These are phyloP conservation scores for Homarus gammarus DNA, from an alignment of 2,888 invertebrate genomes.

Conservation along the genomic window DNA sequence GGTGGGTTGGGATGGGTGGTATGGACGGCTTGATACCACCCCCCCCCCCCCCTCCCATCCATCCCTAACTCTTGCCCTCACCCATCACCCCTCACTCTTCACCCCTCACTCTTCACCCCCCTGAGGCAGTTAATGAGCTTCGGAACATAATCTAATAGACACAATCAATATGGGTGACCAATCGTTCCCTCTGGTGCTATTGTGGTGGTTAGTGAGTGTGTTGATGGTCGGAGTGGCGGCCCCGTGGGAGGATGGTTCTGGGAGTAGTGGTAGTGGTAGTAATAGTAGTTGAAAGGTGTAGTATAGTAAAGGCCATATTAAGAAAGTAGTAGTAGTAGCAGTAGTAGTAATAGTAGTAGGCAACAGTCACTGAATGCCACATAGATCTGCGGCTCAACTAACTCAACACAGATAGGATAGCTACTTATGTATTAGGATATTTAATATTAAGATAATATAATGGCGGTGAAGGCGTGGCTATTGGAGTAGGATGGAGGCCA, in stretches of 20 bases:
- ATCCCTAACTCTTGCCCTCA: not conserved
- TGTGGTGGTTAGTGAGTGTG: not conserved
- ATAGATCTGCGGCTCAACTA: too few relatives aligned
- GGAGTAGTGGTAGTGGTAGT: not conserved
- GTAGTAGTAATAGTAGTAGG: not conserved
- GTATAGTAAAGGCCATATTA: not conserved
- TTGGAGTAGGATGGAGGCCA: too few relatives aligned
- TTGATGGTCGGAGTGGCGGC: not conserved
- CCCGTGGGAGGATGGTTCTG: not conserved
- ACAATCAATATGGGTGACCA: constrained; percentile 56
- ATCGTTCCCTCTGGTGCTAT: constrained; percentile 51
- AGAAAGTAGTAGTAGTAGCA: not conserved
- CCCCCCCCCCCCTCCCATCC: too few relatives aligned
- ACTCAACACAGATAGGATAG: too few relatives aligned
- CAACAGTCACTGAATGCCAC: not conserved
- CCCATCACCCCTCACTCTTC: not conserved
- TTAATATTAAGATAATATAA: too few relatives aligned
- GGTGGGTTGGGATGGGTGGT: not conserved
- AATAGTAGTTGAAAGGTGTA: not conserved
- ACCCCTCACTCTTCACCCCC: too few relatives aligned
- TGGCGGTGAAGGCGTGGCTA: too few relatives aligned
- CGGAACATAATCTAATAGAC: constrained; percentile 58
- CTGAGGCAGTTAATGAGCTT: constrained; percentile 48
- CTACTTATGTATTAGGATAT: too few relatives aligned
- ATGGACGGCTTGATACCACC: not conserved